Conservation (phyloP, 1,140 invertebrate genomes). For the Drosophila burlai region DNA sequence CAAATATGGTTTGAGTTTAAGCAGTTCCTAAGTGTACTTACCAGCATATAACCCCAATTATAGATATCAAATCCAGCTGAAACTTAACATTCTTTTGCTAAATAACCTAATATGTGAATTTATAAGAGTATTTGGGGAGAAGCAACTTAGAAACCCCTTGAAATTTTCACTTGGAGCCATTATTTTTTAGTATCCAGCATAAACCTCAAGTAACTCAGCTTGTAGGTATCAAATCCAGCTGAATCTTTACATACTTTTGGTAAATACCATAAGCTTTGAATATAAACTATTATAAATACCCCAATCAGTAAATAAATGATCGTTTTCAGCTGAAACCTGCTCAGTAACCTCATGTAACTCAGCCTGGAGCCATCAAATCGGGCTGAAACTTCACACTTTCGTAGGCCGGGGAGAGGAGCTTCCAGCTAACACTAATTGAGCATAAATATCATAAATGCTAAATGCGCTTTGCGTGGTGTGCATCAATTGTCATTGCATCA, state of each 20-base stretch:
- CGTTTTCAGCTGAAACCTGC: not conserved
- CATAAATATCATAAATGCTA: constrained; percentile 53
- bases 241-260: not conserved
- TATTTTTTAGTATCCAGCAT: not conserved
- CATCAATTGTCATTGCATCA: constrained; percentile 64
- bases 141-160: too few relatives aligned
- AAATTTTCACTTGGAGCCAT: too few relatives aligned
- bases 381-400: constrained; percentile 31
- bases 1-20: not conserved
- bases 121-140: not conserved
- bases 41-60: not conserved
- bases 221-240: not conserved
- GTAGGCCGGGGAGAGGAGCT: not conserved
- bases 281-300: too few relatives aligned
- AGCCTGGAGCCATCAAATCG: constrained; percentile 4
- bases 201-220: constrained; percentile 18
- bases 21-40: not conserved
- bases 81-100: not conserved
- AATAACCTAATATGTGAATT: not conserved
- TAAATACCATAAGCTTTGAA: not conserved
- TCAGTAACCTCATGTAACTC: constrained; percentile 23
- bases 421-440: constrained; percentile 34
- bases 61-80: not conserved
- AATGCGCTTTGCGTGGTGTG: constrained; percentile 51
- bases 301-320: not conserved